Evolutionary conservation across 1,140 invertebrate species (phyloP), one percentile per base, ranked within the genome.

Genomic region (Drosophila ironensis): DNA sequence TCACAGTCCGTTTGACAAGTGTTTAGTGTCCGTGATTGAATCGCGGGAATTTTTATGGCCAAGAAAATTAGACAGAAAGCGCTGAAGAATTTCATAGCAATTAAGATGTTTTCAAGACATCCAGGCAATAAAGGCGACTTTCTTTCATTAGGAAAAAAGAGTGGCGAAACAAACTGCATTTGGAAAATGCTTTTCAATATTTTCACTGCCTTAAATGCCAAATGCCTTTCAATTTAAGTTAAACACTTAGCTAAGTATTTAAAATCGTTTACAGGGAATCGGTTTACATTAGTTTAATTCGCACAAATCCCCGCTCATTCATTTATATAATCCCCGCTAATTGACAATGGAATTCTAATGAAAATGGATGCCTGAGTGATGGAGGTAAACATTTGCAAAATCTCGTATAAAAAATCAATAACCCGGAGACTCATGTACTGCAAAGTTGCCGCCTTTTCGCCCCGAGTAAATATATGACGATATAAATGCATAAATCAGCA

Each of bases 291-390:
- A 40, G 24, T 22, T 63, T 12, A 46, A 16, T 24, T 38, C 41
- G 16, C 56, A 63, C 47, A 63, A 63, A 48, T 47, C 8, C n/a
- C n/a, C 42, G 27, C 41, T 14, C n/a, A 7, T 30, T 14, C 17
- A 60, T 60, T 60, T 44, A 33, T 44, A 22, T 38, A 70, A 53
- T 20, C 16, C 4, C 2, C 20, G 51, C 27, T 84, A 72, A 72
- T 84, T 69, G 63, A 84, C 61, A 84, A 77, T 73, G 73, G 71
- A 84, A 82, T 84, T 84, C 72, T 59, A 69, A 77, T 64, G 68
- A 59, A 69, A 72, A 73, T 78, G 63, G n/a, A n/a, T 47, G 37
- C 56, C 46, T n/a, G 67, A 35, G 74, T 80, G 54, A 73, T 44
- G 63, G 37, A 56, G 37, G 46, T 72, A 48, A 72, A 47, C 69